These are phyloP conservation scores for Dysmachus trigonus DNA, from an alignment of 2,888 invertebrate species.

Conservation along the genomic window DNA sequence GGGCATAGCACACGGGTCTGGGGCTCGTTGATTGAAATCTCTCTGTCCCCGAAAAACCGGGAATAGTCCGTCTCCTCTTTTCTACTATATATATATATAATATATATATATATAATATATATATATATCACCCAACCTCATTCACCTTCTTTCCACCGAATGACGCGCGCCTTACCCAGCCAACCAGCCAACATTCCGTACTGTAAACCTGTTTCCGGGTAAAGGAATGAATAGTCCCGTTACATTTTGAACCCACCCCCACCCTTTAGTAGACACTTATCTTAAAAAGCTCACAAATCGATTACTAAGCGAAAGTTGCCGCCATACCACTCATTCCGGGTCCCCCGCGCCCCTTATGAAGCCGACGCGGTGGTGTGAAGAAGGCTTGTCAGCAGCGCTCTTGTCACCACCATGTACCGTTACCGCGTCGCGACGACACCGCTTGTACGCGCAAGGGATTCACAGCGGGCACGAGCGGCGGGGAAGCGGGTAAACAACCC, in stretches of 20 bases:
- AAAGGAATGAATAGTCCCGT: neutral
- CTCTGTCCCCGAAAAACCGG: neutral
- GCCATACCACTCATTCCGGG: neutral
- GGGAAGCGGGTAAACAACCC: neutral
- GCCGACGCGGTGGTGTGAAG: neutral
- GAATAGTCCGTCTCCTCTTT: neutral
- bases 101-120: no score
- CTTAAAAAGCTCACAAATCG: constrained; percentile 14
- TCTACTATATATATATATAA: no score
- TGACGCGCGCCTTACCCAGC: neutral
- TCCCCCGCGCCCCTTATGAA: neutral
- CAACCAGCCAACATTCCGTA: neutral
- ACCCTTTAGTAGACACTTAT: neutral
- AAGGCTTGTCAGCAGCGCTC: neutral
- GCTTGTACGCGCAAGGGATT: neutral
- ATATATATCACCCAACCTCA: no score
- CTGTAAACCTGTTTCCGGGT: neutral
- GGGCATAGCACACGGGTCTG: neutral
- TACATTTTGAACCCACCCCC: neutral
- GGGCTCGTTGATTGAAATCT: neutral
- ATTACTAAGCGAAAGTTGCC: constrained; percentile 23
- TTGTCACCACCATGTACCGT: neutral
- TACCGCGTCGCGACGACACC: neutral
- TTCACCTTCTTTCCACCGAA: neutral
- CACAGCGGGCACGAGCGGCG: neutral